These are phyloP conservation scores for Hypena proboscidalis DNA, from an alignment of 2,888 invertebrate genomes.

Conservation along the genomic window DNA sequence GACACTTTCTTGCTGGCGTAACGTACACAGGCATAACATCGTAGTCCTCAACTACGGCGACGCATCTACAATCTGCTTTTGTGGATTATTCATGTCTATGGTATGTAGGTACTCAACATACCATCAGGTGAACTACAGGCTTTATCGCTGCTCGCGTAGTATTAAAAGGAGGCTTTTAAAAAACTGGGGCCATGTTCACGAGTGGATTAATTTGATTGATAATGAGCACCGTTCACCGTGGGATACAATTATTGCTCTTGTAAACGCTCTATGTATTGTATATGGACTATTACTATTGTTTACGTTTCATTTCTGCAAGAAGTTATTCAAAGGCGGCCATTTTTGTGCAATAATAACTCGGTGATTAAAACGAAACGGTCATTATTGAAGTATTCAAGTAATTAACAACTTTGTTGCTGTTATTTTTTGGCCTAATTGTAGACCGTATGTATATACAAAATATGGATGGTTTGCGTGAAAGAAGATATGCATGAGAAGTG, in stretches of 20 bases:
- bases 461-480: too few species aligned
- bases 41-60: too few species aligned
- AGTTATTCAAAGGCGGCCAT: conserved; percentile 21
- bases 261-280: conserved; percentile 27
- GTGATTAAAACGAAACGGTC: conserved; percentile 2
- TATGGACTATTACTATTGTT: conserved; percentile 30
- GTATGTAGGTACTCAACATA: too few species aligned
- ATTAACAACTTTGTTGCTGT: background rate
- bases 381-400: background rate
- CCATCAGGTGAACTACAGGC: too few species aligned
- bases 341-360: conserved; percentile 12
- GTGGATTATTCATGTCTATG: too few species aligned
- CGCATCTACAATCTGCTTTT: too few species aligned
- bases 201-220: conserved; percentile 35
- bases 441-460: too few species aligned
- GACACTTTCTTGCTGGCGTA: too few species aligned
- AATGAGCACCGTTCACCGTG: conserved; percentile 24
- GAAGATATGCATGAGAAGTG: too few species aligned
- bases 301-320: conserved; percentile 20
- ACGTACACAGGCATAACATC: too few species aligned
- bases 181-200: conserved; percentile 19
- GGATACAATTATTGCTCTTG: conserved; percentile 42
- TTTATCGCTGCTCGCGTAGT: too few species aligned
- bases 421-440: too few species aligned
- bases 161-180: conserved; percentile 28